A percentile compares a stretch with the other conserved stretches of the same genome.
Evolutionary conservation across 2,797 vertebrate species (phyloP).

Genomic region (Spea hammondii): DNA sequence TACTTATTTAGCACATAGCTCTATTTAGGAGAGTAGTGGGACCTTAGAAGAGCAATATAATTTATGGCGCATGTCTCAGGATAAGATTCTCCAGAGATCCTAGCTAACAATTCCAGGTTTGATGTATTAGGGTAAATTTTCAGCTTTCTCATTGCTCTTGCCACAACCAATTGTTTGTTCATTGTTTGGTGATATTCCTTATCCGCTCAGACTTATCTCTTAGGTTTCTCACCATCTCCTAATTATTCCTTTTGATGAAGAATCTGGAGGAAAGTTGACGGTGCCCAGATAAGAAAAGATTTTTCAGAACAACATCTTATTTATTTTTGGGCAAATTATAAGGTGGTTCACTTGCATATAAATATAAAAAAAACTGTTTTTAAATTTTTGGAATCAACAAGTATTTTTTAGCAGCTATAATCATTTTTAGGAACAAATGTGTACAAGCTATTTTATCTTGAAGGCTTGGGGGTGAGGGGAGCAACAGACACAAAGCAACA

Average conservation of each 20-base stretch:
- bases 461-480: too few relatives aligned
- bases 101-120: constrained; percentile 15
- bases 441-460: too few relatives aligned
- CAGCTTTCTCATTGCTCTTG: neutral
- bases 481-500: too few relatives aligned
- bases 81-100: constrained; percentile 16
- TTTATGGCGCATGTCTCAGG: constrained; percentile 14
- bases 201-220: constrained; percentile 14
- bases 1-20: constrained; percentile 1
- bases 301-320: too few relatives aligned
- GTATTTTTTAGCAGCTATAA: too few relatives aligned
- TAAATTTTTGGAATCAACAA: too few relatives aligned
- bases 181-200: constrained; percentile 2
- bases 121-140: constrained; percentile 19
- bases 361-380: too few relatives aligned
- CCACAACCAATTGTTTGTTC: constrained; percentile 20
- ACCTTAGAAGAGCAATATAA: constrained; percentile 10
- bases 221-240: neutral
- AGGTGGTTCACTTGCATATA: too few relatives aligned
- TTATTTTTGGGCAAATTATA: too few relatives aligned
- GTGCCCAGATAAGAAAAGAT: too few relatives aligned
- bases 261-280: too few relatives aligned
- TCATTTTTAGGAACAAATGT: too few relatives aligned
- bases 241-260: neutral
- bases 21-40: constrained; percentile 14